Evolutionary conservation across 2,888 invertebrate species (phyloP), one percentile per base, ranked within the genome.

Genomic region (Lordiphosa fenestrarum): DNA sequence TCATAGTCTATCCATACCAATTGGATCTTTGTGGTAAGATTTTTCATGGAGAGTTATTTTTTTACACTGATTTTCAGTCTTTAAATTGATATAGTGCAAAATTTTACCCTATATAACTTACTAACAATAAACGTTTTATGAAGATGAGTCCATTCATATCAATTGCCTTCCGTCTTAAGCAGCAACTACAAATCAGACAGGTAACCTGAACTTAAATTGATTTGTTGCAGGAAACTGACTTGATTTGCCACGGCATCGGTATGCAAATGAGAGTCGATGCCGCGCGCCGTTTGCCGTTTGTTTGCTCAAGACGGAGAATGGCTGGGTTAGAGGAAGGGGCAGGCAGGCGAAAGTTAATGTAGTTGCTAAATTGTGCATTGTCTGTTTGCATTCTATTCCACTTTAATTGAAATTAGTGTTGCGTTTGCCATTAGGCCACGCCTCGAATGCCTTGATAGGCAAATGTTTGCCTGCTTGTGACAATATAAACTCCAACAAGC

Each of bases 351-450:
- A 51, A 59, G 81, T 61, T 81, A 77, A 81, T 77, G 78, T 60
- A 61, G 71, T 68, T 75, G 82, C 63, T 60, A 68, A 82, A 71
- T 78, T 70, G 78, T 57, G 78, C 74, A 71, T 67, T 67, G 58
- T 53, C 48, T 30, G 61, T 63, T 74, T 72, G 61, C 61, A 53
- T 58, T 55, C 76, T 52, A 65, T 76, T 50, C 69, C 62, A 65
- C 59, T 82, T 73, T 85, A 80, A 80, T 85, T 85, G 84, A 81
- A 83, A 80, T 85, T 84, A 85, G 73, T 83, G 66, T 57, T 51
- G 60, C 67, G 63, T 60, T 76, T 59, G 73, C 75, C 69, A 76
- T 81, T 71, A 80, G 60, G 66, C 54, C 48, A 39, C 57, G 55
- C 51, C 57, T 54, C 15, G 19, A 48, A 25, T 54, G 60, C 49